These are phyloP conservation scores for Neomorphus geoffroyi DNA, from an alignment of 2,797 vertebrate genomes.

Conservation along the genomic window DNA sequence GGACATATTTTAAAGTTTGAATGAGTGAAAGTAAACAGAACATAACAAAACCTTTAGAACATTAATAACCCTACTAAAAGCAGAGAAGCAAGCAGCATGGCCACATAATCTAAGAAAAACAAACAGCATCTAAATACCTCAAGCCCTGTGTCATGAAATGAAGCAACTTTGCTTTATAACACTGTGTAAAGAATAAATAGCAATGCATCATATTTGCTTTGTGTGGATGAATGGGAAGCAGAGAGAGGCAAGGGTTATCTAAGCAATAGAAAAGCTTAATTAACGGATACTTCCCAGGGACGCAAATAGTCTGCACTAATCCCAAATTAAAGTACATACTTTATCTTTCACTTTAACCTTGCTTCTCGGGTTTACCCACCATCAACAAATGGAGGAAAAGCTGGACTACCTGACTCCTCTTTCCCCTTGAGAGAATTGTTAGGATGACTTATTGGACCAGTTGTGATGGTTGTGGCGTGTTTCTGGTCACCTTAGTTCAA, in stretches of 20 bases:
- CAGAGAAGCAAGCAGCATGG: neutral
- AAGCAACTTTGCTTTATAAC: neutral
- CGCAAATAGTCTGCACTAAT: neutral
- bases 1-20: neutral
- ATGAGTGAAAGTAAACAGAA: neutral
- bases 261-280: neutral
- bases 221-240: neutral
- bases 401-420: neutral
- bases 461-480: neutral
- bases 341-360: neutral
- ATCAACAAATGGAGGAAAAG: neutral
- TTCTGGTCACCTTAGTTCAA: neutral
- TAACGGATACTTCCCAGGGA: neutral
- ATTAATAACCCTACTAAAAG: conserved; percentile 19
- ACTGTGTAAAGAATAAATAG: neutral
- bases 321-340: neutral
- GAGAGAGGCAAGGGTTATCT: neutral
- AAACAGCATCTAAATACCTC: neutral
- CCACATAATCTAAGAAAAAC: conserved; percentile 3
- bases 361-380: neutral
- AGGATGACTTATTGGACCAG: neutral
- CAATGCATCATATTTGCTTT: neutral
- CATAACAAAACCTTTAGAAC: neutral
- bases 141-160: neutral
- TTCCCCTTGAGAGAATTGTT: neutral